Conservation (phyloP, 2,797 vertebrate species). For the Borostomias antarcticus region DNA sequence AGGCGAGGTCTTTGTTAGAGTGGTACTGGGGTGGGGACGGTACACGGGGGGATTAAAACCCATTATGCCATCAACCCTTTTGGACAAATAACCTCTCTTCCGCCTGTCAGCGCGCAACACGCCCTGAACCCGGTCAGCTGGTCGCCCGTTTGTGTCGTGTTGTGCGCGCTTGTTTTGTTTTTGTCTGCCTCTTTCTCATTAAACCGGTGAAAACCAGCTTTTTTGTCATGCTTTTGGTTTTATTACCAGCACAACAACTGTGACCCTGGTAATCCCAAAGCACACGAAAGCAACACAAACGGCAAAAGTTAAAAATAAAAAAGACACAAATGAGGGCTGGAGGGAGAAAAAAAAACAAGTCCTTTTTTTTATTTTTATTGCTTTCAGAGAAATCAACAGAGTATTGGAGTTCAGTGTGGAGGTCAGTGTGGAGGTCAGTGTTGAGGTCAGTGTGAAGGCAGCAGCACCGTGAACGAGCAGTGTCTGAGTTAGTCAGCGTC, state of each 20-base stretch:
- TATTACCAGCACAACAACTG: constrained; percentile 52
- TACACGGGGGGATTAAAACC: constrained; percentile 63
- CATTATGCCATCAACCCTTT: constrained; percentile 63
- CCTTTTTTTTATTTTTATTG: too few relatives aligned
- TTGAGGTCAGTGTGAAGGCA: constrained; percentile 64
- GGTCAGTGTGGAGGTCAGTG: too few relatives aligned
- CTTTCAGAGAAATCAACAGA: constrained; percentile 70
- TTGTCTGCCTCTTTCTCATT: constrained; percentile 22
- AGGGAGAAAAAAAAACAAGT: constrained; percentile 25
- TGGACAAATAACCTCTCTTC: constrained; percentile 50
- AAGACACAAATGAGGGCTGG: constrained; percentile 12
- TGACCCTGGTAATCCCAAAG: constrained; percentile 51
- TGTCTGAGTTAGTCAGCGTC: constrained; percentile 22
- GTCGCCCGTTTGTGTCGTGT: constrained; percentile 46
- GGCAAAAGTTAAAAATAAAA: constrained; percentile 33
- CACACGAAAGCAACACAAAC: constrained; percentile 30
- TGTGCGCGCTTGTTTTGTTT: constrained; percentile 45
- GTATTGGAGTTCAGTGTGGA: constrained; percentile 69
- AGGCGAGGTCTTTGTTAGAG: constrained; percentile 68
- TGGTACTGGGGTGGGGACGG: constrained; percentile 18
- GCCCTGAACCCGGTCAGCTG: constrained; percentile 24
- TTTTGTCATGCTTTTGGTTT: constrained; percentile 43
- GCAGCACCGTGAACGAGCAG: constrained; percentile 31
- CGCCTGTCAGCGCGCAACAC: constrained; percentile 34
- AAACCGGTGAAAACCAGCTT: constrained; percentile 53